Evolutionary conservation across 1,140 invertebrate species (phyloP).

Genomic region (Drosophila orena): DNA sequence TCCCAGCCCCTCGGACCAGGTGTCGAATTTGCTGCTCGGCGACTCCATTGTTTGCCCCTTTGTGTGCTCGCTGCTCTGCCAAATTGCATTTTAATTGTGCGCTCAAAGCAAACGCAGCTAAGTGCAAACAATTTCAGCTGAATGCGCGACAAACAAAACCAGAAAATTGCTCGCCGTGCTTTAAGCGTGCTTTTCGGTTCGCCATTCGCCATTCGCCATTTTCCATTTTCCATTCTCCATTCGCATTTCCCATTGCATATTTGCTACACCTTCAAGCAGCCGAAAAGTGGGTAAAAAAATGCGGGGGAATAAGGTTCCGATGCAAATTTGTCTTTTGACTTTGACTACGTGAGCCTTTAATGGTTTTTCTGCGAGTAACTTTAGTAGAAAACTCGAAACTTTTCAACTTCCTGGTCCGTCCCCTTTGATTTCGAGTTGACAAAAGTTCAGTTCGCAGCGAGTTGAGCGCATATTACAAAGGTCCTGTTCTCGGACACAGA

Average conservation of each 20-base stretch:
- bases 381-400: constrained; percentile 63
- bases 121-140: constrained; percentile 72
- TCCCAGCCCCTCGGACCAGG: constrained; percentile 7
- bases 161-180: constrained; percentile 48
- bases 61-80: constrained; percentile 44
- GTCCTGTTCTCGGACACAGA: constrained; percentile 30
- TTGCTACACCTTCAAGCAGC: constrained; percentile 23
- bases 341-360: constrained; percentile 79
- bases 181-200: constrained; percentile 41
- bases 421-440: constrained; percentile 75
- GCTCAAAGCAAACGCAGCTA: constrained; percentile 64
- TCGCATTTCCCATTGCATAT: constrained; percentile 15
- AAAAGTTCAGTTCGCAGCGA: constrained; percentile 72
- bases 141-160: constrained; percentile 70
- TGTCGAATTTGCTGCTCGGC: constrained; percentile 37
- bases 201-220: too few species aligned
- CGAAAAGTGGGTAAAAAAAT: constrained; percentile 7
- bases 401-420: constrained; percentile 52
- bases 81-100: constrained; percentile 80
- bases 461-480: constrained; percentile 69
- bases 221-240: neutral
- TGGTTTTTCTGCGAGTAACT: constrained; percentile 70
- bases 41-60: constrained; percentile 39
- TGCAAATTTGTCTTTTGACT: constrained; percentile 82
- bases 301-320: constrained; percentile 34